Percentiles rank a stretch among this genome's conserved stretches.
phyloP scores from a whole-genome alignment of 2,113 vertebrate genomes.

The Plectropomus leopardus region DNA sequence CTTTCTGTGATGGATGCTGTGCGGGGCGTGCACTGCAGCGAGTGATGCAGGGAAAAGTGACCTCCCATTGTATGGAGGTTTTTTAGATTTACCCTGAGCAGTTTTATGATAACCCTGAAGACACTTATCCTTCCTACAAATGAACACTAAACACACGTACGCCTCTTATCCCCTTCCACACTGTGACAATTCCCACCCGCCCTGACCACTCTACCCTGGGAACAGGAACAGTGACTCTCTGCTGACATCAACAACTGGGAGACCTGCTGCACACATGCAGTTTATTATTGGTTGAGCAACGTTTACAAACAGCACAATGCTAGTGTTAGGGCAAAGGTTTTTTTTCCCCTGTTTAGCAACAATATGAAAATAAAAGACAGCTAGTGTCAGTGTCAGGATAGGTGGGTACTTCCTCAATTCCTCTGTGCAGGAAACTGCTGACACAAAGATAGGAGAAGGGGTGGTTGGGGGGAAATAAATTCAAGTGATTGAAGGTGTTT shows the following conservation, averaged over 20 bases:
- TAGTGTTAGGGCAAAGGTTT: conserved; percentile 36
- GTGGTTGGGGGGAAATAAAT: conserved; percentile 10
- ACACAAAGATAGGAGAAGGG: conserved; percentile 41
- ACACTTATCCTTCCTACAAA: neutral
- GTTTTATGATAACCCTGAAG: conserved; percentile 34
- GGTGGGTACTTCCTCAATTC: conserved; percentile 73
- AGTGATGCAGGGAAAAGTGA: conserved; percentile 4
- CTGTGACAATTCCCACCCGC: conserved; percentile 22
- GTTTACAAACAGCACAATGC: conserved; percentile 37
- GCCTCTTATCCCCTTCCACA: neutral
- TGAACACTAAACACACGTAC: conserved; percentile 4
- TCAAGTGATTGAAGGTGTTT: neutral
- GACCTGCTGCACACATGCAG: conserved; percentile 59
- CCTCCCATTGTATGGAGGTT: conserved; percentile 22
- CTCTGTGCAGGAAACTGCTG: conserved; percentile 59
- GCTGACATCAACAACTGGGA: conserved; percentile 56
- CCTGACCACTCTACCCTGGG: conserved; percentile 40
- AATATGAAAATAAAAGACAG: conserved; percentile 38
- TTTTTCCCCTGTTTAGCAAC: conserved; percentile 43
- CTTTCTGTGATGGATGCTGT: conserved; percentile 25
- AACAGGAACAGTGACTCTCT: conserved; percentile 70
- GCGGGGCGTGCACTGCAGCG: neutral
- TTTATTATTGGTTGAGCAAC: conserved; percentile 40
- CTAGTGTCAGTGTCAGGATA: conserved; percentile 67
- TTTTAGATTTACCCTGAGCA: conserved; percentile 11